A percentile compares a stretch with the other conserved stretches of the same genome.
These are phyloP conservation scores for Zoanthus solanderi DNA, from an alignment of 92 coral and sea anemone genomes.

Conservation along the genomic window DNA sequence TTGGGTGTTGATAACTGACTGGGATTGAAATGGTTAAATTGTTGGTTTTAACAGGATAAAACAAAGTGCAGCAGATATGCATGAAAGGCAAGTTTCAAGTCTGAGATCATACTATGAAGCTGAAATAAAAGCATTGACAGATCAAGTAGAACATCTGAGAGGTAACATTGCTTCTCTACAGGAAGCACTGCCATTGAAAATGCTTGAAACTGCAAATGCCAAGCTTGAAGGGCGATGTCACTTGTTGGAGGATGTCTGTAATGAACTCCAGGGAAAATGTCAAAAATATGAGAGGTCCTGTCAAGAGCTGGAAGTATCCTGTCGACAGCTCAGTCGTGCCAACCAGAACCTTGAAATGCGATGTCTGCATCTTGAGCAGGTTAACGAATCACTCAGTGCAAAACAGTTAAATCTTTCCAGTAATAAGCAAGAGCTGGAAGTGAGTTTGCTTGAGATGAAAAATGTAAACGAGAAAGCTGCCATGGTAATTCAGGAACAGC, in stretches of 20 bases:
- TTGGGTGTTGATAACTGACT: too few species aligned
- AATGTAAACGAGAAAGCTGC: slow-evolving; percentile 67
- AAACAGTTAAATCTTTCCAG: slow-evolving; percentile 59
- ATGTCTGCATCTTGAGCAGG: slow-evolving; percentile 76
- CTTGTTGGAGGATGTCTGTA: slow-evolving; percentile 77
- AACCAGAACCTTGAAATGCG: slow-evolving; percentile 84
- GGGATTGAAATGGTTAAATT: too few species aligned
- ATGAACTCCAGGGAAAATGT: slow-evolving; percentile 79
- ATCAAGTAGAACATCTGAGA: slow-evolving; percentile 67
- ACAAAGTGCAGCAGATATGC: slow-evolving; percentile 14
- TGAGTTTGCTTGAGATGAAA: slow-evolving; percentile 66
- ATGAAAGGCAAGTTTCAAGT: slow-evolving; percentile 53
- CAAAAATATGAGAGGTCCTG: slow-evolving; percentile 65
- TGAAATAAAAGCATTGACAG: slow-evolving; percentile 67
- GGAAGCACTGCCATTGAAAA: slow-evolving; percentile 78
- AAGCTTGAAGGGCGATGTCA: slow-evolving; percentile 81
- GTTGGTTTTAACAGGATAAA: not conserved
- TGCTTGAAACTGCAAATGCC: slow-evolving; percentile 83
- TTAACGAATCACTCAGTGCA: slow-evolving; percentile 52
- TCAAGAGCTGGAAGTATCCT: slow-evolving; percentile 74
- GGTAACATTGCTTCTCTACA: slow-evolving; percentile 74
- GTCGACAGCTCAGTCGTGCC: slow-evolving; percentile 70
- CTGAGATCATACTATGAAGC: slow-evolving; percentile 68
- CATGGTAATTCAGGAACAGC: slow-evolving; percentile 67
- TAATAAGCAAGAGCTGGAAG: slow-evolving; percentile 58